A percentile compares a stretch with the other conserved stretches of the same genome.
These are phyloP conservation scores for Cyaniris semiargus DNA, from an alignment of 2,888 invertebrate genomes.

Conservation along the genomic window DNA sequence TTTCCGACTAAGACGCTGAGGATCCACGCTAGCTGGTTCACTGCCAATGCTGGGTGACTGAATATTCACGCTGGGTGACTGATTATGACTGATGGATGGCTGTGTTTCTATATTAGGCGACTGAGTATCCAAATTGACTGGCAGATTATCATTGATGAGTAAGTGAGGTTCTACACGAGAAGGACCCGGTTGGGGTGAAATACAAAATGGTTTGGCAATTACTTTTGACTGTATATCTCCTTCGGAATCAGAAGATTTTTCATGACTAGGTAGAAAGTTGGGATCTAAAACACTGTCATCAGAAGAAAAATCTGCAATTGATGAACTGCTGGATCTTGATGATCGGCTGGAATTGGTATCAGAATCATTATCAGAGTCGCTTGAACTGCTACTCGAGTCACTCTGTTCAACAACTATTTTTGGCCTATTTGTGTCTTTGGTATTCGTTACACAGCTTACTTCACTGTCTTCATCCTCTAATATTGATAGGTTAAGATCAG, in stretches of 20 bases:
- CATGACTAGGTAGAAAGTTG: constrained; percentile 35
- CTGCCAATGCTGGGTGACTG: constrained; percentile 37
- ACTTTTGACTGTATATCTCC: constrained; percentile 35
- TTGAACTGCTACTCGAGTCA: constrained; percentile 37
- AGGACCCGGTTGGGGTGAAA: constrained; percentile 32
- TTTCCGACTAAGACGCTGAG: constrained; percentile 34
- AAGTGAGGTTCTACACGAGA: constrained; percentile 33
- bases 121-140: constrained; percentile 35
- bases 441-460: constrained; percentile 37
- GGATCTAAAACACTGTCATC: constrained; percentile 35
- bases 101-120: constrained; percentile 22
- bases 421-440: constrained; percentile 36
- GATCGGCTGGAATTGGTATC: constrained; percentile 34
- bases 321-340: constrained; percentile 37
- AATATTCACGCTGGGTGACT: constrained; percentile 35
- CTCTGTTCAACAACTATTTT: constrained; percentile 37
- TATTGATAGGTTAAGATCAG: constrained; percentile 35
- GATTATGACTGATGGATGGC: constrained; percentile 22
- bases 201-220: constrained; percentile 35
- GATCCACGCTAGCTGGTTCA: constrained; percentile 37
- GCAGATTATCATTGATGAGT: constrained; percentile 27
- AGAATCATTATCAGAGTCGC: constrained; percentile 34
- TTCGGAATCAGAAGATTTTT: constrained; percentile 36
- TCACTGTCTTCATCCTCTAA: constrained; percentile 36
- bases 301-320: constrained; percentile 35